phyloP scores from a whole-genome alignment of 2,888 invertebrate genomes.

The Agonopterix subpropinquella region DNA sequence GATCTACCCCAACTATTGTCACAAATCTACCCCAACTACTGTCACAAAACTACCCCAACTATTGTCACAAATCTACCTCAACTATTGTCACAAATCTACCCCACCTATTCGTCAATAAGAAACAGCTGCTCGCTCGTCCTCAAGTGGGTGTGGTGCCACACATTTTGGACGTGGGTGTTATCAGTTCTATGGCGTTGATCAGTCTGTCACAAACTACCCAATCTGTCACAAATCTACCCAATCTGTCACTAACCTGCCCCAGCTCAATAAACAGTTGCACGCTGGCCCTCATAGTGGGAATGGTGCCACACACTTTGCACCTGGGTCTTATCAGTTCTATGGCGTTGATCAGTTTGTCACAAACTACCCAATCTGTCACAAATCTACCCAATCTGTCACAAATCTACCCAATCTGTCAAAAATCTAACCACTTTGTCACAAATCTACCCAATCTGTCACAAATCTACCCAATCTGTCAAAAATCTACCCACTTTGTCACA shows the following conservation, averaged over 20 bases:
- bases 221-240: no score
- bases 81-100: no score
- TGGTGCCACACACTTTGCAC: slow-evolving; percentile 84
- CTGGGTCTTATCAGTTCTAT: slow-evolving; percentile 86
- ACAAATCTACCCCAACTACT: no score
- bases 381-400: no score
- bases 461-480: no score
- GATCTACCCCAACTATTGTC: no score
- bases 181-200: slow-evolving; percentile 93
- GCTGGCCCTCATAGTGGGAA: slow-evolving; percentile 84
- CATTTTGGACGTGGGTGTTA: slow-evolving; percentile 86
- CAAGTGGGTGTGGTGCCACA: slow-evolving; percentile 84
- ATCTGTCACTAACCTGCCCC: slow-evolving; percentile 79
- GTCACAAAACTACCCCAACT: no score
- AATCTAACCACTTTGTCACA: slow-evolving; percentile 95
- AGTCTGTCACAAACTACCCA: slow-evolving; percentile 88
- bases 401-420: no score
- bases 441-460: slow-evolving; percentile 82
- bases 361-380: slow-evolving; percentile 38
- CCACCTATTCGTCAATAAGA: slow-evolving; percentile 71
- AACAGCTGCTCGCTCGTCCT: slow-evolving; percentile 94
- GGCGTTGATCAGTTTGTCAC: slow-evolving; percentile 96
- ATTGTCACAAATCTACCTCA: no score
- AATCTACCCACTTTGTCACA: slow-evolving; percentile 77
- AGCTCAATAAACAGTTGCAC: slow-evolving; percentile 96